These are phyloP conservation scores for Diplodus puntazzo DNA, from an alignment of 2,797 vertebrate species.

Conservation along the genomic window DNA sequence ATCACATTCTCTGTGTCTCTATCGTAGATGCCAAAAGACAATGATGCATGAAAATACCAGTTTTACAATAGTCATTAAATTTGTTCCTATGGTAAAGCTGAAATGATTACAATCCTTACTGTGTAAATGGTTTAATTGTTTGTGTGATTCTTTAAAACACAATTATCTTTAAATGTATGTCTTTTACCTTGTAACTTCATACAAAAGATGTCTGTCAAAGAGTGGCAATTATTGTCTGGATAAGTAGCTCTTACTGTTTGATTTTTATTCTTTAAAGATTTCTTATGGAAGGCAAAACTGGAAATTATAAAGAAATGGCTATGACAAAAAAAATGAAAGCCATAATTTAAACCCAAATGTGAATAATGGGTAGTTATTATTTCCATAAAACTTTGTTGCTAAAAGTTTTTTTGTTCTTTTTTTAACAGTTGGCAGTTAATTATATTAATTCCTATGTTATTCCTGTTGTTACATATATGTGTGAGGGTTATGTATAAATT, in stretches of 20 bases:
- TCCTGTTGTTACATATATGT: neutral
- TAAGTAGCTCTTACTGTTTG: neutral
- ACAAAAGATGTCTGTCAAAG: neutral
- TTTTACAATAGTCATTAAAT: constrained; percentile 41
- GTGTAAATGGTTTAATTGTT: neutral
- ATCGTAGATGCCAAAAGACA: constrained; percentile 53
- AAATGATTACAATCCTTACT: constrained; percentile 7
- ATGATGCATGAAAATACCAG: constrained; percentile 52
- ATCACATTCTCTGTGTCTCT: constrained; percentile 48
- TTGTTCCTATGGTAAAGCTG: constrained; percentile 10
- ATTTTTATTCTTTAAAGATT: neutral
- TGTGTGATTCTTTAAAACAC: neutral
- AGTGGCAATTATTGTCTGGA: neutral
- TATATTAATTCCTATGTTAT: neutral
- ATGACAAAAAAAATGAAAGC: neutral
- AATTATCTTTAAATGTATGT: neutral
- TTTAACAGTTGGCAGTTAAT: neutral
- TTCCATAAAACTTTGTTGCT: neutral
- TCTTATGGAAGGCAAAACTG: neutral
- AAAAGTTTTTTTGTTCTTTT: neutral
- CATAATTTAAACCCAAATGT: neutral
- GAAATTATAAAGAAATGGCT: neutral
- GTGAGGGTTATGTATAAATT: neutral
- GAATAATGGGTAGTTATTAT: neutral
- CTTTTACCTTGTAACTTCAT: neutral